Evolutionary conservation across 1,140 invertebrate species (phyloP), one percentile per base, ranked within the genome.

Genomic region (Drosophila leontia): DNA sequence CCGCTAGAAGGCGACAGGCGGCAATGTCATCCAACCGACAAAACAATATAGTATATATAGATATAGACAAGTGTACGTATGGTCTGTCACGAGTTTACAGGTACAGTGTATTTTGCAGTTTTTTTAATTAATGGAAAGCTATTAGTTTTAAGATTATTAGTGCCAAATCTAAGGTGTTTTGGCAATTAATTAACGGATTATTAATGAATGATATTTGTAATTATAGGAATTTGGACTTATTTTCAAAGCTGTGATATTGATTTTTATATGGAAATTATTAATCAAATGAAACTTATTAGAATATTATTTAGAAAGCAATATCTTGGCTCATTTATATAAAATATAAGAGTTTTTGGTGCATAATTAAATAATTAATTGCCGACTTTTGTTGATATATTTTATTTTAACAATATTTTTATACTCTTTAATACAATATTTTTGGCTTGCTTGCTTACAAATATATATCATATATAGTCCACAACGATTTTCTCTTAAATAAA

Each of bases 1-100:
- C 69, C 34, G 53, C 61, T 87, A 35, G 77, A 87, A 90, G 84
- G 77, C 77, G 17, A 80, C 23, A 50, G 59, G 13, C 59, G 75
- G 75, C 83, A 90, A 80, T 80, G 80, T 41, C 85, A 90, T 34
- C 76, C 45, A 56, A 41, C 60, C 60, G 60, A 75, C 53, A 81
- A 29, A 56, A 56, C 35, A 56, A 56, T 39, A 23, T 56, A 1
- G 11, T 7, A 47, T 44, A 42, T 42, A 39, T 23, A 39, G 23
- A 61, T 64, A 67, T 55, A 58, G 19, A 55, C 32, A 35, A 35
- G 32, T 23, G 17, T 53, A 17, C 32, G 6, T 17, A 17, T 1
- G 23, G 34, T 39, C 34, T 37, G 34, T 37, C 53, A 50, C 59
- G n/a, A 71, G 59, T 63, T 11, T 23, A 11, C 34, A 17, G 32